Conservation (phyloP, 2,113 vertebrate species). For the Oreochromis tanganicae region DNA sequence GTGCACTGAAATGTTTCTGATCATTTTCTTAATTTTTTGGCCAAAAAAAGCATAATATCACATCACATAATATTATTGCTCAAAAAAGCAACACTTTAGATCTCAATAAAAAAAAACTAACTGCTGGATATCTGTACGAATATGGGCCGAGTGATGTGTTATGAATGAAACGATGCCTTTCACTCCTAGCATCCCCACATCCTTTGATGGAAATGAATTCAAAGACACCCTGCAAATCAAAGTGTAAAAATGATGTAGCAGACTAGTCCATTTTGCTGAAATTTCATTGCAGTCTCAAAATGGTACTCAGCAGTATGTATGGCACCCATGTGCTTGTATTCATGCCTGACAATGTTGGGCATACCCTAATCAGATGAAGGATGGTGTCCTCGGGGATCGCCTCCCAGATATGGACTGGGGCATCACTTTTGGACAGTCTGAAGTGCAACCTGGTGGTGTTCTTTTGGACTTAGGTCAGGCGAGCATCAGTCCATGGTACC, state of each 20-base stretch:
- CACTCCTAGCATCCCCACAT: not conserved
- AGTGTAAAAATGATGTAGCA: not conserved
- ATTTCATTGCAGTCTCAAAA: not conserved
- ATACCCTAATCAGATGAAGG: not conserved
- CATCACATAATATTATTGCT: not conserved
- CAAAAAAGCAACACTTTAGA: not conserved
- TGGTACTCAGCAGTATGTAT: not conserved
- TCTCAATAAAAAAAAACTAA: not conserved
- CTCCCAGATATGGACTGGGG: not conserved
- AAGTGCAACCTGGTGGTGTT: not conserved
- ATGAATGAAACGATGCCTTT: not conserved
- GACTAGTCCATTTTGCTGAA: not conserved
- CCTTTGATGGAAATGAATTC: not conserved
- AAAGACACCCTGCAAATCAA: not conserved
- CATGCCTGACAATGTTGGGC: not conserved
- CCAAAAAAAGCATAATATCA: not conserved
- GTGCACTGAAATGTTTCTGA: not conserved
- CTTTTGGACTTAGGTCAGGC: not conserved
- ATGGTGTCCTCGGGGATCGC: not conserved
- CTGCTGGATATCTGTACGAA: not conserved
- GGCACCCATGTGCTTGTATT: not conserved
- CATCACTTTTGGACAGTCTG: not conserved
- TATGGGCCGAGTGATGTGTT: not conserved
- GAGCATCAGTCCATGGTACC: not conserved
- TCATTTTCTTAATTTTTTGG: not conserved